Evolutionary conservation across 2,797 vertebrate genomes (phyloP).

Genomic region (Sarcoramphus papa): DNA sequence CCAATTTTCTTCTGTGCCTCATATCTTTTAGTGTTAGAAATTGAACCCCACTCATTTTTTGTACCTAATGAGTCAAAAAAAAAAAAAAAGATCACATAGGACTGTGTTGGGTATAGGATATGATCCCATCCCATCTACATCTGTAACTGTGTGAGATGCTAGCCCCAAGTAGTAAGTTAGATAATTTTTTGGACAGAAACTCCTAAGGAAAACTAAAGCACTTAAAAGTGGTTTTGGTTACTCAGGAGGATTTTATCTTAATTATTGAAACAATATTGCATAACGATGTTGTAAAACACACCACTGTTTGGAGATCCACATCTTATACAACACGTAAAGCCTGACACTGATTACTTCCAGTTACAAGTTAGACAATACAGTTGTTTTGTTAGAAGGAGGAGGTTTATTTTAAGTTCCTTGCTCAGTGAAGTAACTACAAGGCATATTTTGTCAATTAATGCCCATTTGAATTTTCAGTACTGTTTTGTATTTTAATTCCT

Average conservation of each 20-base stretch:
- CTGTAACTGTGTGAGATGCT: background rate
- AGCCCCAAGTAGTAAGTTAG: background rate
- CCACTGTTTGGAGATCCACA: background rate
- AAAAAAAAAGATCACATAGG: background rate
- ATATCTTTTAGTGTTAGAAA: background rate
- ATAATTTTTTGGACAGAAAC: background rate
- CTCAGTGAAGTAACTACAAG: background rate
- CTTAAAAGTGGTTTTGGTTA: background rate
- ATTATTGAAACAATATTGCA: background rate
- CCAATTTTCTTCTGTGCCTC: background rate
- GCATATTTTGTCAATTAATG: background rate
- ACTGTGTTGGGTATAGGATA: background rate
- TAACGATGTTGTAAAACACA: background rate
- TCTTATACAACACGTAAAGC: fast-evolving
- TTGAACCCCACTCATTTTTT: background rate
- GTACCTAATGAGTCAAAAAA: background rate
- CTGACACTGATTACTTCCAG: background rate
- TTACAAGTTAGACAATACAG: background rate
- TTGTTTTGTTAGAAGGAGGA: background rate
- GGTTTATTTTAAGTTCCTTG: background rate
- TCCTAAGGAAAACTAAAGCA: background rate
- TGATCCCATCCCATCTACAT: background rate
- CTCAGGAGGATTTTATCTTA: background rate
- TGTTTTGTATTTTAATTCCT: background rate
- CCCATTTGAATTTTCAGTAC: background rate